Evolutionary conservation across 1,140 invertebrate species (phyloP), one percentile per base, ranked within the genome.

Genomic region (Antheraea mylitta): DNA sequence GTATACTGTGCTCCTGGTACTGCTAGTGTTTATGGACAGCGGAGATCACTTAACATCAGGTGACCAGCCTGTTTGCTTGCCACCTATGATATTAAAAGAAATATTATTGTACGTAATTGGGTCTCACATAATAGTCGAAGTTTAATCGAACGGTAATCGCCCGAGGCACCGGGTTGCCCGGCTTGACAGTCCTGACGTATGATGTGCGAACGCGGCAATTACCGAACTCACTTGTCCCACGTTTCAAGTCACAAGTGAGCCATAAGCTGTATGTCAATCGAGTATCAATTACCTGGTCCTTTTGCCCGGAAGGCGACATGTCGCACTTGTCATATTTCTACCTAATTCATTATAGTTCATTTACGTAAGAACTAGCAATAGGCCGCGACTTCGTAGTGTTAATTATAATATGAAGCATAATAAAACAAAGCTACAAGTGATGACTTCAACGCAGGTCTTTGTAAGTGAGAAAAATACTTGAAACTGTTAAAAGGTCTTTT

Each of bases 131-230:
- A 70, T 70, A 65, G 66, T 53, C 66, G 62, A 53, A 10, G 48
- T 63, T 72, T 67, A 70, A 70, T 73, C 64, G 68, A 69, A 37
- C 60, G 62, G 22, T 66, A 59, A 70, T 70, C 66, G 68, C 75
- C 70, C 18, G 16, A n/a, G 58, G 75, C 68, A 8, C 38, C 58
- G 53, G 36, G 37, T 42, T 6, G 11, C 16, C 58, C 45, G 36
- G 3, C 65, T 59, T 66, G 65, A 66, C 65, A 66, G 59, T 42
- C 64, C 64, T 75, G 78, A 78, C 66, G 38, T 75, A 80, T 74
- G 76, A 80, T 63, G 78, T 80, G 78, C 78, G 76, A 78, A 80
- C 70, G 75, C 63, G 48, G 37, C 73, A 76, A 78, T 80, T 80
- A 78, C 70, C 74, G 61, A 75, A 67, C 30, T 36, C 19, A 30